A percentile compares a stretch with the other conserved stretches of the same genome.
Evolutionary conservation across 1,140 invertebrate genomes (phyloP).

Genomic region (Asbolus verrucosus): DNA sequence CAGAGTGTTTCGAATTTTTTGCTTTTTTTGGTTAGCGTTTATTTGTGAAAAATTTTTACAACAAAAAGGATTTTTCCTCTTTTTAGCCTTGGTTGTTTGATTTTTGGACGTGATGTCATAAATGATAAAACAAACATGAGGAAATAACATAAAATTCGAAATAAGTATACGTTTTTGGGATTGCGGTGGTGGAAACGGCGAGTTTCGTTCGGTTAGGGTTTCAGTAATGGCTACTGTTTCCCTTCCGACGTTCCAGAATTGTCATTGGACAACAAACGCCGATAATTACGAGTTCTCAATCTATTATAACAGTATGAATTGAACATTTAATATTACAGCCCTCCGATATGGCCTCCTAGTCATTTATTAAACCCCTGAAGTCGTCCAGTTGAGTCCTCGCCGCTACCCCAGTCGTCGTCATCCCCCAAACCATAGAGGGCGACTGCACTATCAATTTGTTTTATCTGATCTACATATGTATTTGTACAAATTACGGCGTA

Average conservation of each 20-base stretch:
- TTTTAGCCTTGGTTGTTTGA: no score
- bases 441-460: constrained; percentile 51
- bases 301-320: constrained; percentile 47
- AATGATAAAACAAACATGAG: no score
- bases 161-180: no score
- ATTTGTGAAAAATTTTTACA: no score
- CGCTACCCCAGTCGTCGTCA: background rate
- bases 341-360: constrained; percentile 2
- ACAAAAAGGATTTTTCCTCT: no score
- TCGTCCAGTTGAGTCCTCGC: constrained; percentile 12
- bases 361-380: constrained; percentile 20
- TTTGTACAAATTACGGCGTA: constrained; percentile 47
- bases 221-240: no score
- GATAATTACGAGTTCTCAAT: constrained; percentile 48
- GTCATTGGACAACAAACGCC: constrained; percentile 46
- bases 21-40: no score
- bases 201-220: no score
- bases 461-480: constrained; percentile 53
- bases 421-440: constrained; percentile 5
- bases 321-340: constrained; percentile 38
- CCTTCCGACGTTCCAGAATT: constrained; percentile 24
- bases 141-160: no score
- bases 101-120: no score
- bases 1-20: no score
- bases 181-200: no score